Percentiles rank a stretch among this genome's conserved stretches.
phyloP scores from a whole-genome alignment of 92 coral and sea anemone species.

The Porites lobata region DNA sequence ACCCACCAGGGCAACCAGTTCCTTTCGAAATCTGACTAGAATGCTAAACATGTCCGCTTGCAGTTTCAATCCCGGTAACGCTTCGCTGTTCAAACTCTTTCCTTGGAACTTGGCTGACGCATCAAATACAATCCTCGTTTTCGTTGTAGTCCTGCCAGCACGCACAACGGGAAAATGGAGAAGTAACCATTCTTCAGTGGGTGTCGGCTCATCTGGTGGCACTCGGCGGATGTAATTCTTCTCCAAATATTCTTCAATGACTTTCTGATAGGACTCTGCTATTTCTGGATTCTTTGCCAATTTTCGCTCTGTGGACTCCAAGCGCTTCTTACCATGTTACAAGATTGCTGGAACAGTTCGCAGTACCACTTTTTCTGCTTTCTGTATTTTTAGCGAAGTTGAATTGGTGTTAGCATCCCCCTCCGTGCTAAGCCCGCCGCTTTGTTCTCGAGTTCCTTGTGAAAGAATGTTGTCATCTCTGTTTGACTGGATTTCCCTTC shows the following conservation, averaged over 20 bases:
- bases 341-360: conserved; percentile 70
- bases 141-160: conserved; percentile 17
- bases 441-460: conserved; percentile 16
- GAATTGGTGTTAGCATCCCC: conserved; percentile 47
- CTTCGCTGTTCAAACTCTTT: conserved; percentile 61
- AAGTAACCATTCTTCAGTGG: not conserved
- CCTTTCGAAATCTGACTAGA: conserved; percentile 40
- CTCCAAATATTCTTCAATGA: too few relatives aligned
- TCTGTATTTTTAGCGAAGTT: conserved; percentile 35
- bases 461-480: not conserved
- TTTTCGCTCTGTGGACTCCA: too few relatives aligned
- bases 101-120: conserved; percentile 11
- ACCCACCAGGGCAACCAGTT: conserved; percentile 48
- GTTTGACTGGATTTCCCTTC: not conserved
- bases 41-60: conserved; percentile 51
- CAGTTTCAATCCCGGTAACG: conserved; percentile 56
- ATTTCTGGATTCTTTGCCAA: too few relatives aligned
- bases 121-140: conserved; percentile 4
- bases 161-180: conserved; percentile 43
- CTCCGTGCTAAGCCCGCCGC: conserved; percentile 32
- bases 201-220: too few relatives aligned
- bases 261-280: too few relatives aligned
- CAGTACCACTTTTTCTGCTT: conserved; percentile 47
- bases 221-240: too few relatives aligned
- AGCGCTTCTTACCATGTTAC: conserved; percentile 26